Base-by-base conservation (phyloP, 2,797 vertebrate genomes). In the Mormyrops boulengeri region DNA sequence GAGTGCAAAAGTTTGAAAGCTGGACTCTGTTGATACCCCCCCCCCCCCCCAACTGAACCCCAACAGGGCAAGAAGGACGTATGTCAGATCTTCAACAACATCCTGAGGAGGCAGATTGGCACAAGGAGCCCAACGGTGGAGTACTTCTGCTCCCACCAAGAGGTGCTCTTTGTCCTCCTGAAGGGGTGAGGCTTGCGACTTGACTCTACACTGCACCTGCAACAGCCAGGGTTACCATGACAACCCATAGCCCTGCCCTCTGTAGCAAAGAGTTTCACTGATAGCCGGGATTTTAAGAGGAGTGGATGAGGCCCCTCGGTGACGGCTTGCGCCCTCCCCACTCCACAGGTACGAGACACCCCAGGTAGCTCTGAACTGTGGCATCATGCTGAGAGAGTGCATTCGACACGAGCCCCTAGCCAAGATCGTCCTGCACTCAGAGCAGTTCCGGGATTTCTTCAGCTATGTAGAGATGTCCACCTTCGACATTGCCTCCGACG, bases 11-110 rank as follows among this genome's bases (percentile, higher is more conserved):
- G 44, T 50, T 69, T 49, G 17, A 52, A 47, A 17, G 19, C 0
- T n/a, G 14, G 53, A 62, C 34, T 50, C 11, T 52, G 52, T 19
- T 66, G 77, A 53, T 19, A 3, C 66, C 66, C 62, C 9, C 62
- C 62, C 62, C 62, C 62, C 1, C 12, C 62, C 62, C 2, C 30
- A 69, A 69, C 66, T 69, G 66, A n/a, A 80, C 50, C 55, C 89
- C 89, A 73, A 91, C 94, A 99, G 98, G 98, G 98, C 11, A 99
- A 99, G 94, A 99, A 99, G 93, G 98, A 99, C 0, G 98, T 99
- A 91, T 98, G 98, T 94, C 98, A 99, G 95, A 98, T 99, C 95
- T 99, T 99, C 92, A 99, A 99, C 96, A 99, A 99, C 95, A 98
- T 99, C 95, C 95, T 99, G 92, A 96, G 98, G 94, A 96, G 98